These are phyloP conservation scores for Tapera naevia DNA, from an alignment of 2,797 vertebrate species.

Conservation along the genomic window DNA sequence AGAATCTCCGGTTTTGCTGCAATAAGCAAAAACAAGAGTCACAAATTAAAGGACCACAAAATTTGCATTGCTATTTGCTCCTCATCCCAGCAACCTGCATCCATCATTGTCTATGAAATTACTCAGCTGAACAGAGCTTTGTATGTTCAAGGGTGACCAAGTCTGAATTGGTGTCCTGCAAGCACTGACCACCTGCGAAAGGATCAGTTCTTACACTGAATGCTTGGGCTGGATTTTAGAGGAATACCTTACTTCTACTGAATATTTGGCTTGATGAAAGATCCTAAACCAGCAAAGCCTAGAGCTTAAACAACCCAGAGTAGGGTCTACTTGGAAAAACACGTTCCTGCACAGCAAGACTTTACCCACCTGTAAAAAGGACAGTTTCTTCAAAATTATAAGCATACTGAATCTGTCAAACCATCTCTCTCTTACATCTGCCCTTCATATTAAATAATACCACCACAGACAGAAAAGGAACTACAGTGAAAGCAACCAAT, in stretches of 20 bases:
- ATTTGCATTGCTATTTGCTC: not conserved
- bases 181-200: not conserved
- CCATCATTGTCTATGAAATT: not conserved
- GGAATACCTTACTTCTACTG: not conserved
- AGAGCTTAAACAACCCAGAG: not conserved
- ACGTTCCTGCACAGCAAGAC: not conserved
- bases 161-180: not conserved
- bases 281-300: not conserved
- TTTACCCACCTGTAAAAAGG: not conserved
- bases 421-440: not conserved
- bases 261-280: not conserved
- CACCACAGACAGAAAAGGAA: not conserved
- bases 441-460: not conserved
- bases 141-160: not conserved
- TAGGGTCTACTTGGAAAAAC: not conserved
- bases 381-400: not conserved
- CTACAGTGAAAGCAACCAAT: not conserved
- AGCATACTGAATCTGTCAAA: not conserved
- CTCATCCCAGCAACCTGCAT: not conserved
- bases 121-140: not conserved
- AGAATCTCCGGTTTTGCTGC: slow-evolving; percentile 94
- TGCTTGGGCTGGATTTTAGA: not conserved
- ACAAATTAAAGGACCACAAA: not conserved
- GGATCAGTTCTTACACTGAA: not conserved
- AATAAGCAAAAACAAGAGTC: not conserved